phyloP scores from a whole-genome alignment of 2,113 vertebrate species.

The Apodemus speciosus region DNA sequence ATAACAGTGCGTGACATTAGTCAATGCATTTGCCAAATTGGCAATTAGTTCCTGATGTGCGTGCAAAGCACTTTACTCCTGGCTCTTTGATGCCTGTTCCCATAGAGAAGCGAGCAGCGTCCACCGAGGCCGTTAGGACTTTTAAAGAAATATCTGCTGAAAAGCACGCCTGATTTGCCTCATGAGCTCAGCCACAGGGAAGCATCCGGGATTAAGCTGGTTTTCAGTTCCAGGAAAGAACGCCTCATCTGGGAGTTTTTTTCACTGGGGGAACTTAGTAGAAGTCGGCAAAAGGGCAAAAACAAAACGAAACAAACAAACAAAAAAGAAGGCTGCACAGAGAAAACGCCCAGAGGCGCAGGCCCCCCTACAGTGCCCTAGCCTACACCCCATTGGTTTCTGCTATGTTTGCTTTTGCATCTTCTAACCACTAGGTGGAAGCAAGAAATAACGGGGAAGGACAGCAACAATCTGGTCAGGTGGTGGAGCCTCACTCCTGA shows the following conservation, averaged over 20 bases:
- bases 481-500: neutral
- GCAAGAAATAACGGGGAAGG: conserved; percentile 79
- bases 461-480: neutral
- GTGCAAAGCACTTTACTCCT: conserved; percentile 75
- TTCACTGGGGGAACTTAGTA: conserved; percentile 54
- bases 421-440: conserved; percentile 85
- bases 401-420: conserved; percentile 63
- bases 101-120: conserved; percentile 55
- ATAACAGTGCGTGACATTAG: conserved; percentile 84
- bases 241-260: conserved; percentile 32
- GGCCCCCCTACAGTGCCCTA: neutral
- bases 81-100: conserved; percentile 74
- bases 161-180: conserved; percentile 72
- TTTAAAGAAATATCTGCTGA: conserved; percentile 70
- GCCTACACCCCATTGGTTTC: conserved; percentile 23
- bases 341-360: conserved; percentile 10
- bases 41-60: conserved; percentile 73
- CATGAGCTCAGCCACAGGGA: conserved; percentile 58
- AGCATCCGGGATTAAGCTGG: conserved; percentile 63
- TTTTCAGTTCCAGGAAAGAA: conserved; percentile 5
- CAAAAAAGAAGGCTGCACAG: conserved; percentile 15
- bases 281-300: conserved; percentile 72
- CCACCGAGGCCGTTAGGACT: conserved; percentile 55
- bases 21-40: conserved; percentile 82
- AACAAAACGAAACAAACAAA: conserved; percentile 33